phyloP scores from a whole-genome alignment of 2,888 invertebrate genomes.

The Onthophagus sagittarius region DNA sequence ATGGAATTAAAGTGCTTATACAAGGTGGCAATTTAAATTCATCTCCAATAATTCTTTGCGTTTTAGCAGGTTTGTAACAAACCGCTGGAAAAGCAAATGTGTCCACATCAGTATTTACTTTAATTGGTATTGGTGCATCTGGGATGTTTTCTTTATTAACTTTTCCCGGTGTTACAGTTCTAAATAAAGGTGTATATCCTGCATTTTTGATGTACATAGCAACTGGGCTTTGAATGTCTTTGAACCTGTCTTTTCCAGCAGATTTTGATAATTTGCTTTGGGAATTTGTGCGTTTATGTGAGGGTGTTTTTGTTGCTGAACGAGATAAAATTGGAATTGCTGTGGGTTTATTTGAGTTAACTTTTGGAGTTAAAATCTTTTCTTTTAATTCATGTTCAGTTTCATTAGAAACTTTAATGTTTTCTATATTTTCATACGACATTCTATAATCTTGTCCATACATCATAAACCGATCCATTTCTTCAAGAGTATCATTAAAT shows the following conservation, averaged over 20 bases:
- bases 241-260: constrained; percentile 8
- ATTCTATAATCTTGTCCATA: constrained; percentile 16
- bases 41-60: too few relatives aligned
- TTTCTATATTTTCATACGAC: neutral
- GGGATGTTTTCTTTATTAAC: neutral
- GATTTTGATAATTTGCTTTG: neutral
- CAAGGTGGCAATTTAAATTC: too few relatives aligned
- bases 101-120: neutral
- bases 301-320: constrained; percentile 1
- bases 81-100: too few relatives aligned
- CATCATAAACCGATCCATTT: constrained; percentile 19
- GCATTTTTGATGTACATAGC: constrained; percentile 19
- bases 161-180: constrained; percentile 17
- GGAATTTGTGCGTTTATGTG: neutral
- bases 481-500: constrained; percentile 19
- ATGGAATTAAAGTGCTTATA: too few relatives aligned
- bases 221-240: constrained; percentile 16
- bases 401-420: too few relatives aligned
- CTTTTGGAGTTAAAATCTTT: neutral
- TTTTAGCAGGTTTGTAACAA: too few relatives aligned
- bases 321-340: too few relatives aligned
- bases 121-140: neutral
- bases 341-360: neutral
- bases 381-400: neutral
- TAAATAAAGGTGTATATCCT: constrained; percentile 9